Conservation (phyloP, 2,797 vertebrate species). For the Eptatretus atami region DNA sequence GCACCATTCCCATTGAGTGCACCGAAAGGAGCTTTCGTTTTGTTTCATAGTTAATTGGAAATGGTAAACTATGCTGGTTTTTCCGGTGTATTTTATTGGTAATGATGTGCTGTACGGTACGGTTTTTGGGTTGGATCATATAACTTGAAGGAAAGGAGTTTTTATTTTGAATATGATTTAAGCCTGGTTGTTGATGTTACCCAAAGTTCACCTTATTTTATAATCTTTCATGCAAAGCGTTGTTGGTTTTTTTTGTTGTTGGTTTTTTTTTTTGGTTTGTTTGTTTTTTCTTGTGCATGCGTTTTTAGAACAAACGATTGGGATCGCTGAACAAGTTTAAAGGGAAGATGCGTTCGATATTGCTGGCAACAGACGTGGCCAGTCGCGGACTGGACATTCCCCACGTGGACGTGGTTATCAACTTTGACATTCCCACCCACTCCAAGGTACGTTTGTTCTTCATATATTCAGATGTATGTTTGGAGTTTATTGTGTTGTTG, state of each 20-base stretch:
- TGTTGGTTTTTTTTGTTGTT: conserved; percentile 8
- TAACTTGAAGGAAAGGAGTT: neutral
- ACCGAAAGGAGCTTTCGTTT: too few species aligned
- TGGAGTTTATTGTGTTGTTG: too few species aligned
- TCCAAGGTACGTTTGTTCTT: conserved; percentile 33
- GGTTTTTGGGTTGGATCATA: neutral
- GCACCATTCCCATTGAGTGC: too few species aligned
- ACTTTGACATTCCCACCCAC: conserved; percentile 90
- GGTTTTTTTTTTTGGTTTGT: conserved; percentile 1
- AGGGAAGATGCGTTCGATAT: conserved; percentile 61
- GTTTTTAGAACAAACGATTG: conserved; percentile 46
- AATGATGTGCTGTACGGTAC: neutral
- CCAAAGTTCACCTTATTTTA: too few species aligned
- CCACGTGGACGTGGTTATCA: conserved; percentile 82
- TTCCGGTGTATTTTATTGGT: neutral
- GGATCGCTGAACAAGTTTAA: conserved; percentile 90
- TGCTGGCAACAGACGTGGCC: conserved; percentile 79
- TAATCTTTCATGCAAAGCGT: too few species aligned
- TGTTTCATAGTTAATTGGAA: too few species aligned
- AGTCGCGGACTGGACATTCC: conserved; percentile 83
- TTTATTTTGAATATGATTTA: too few species aligned
- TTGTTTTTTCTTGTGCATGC: neutral
- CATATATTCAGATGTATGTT: too few species aligned
- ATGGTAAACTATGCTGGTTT: too few species aligned
- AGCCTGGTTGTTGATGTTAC: too few species aligned